phyloP scores from a whole-genome alignment of 2,797 vertebrate species.

The Alexandromys oeconomus region DNA sequence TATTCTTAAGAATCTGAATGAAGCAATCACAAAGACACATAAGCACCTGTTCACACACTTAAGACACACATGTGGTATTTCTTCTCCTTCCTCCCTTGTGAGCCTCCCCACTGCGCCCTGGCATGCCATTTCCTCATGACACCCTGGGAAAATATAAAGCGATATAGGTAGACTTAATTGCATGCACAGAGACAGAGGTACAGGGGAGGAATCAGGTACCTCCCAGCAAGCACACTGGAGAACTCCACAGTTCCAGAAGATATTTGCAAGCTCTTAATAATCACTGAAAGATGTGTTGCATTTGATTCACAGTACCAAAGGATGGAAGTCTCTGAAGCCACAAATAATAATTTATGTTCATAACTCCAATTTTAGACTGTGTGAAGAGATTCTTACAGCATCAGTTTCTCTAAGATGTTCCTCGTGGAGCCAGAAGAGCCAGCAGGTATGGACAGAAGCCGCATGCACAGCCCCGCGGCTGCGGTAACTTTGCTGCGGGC shows the following conservation, averaged over 20 bases:
- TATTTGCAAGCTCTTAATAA: slow-evolving; percentile 24
- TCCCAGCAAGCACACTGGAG: neutral
- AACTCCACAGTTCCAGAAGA: slow-evolving; percentile 37
- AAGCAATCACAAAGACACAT: neutral
- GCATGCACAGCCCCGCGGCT: neutral
- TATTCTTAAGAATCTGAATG: neutral
- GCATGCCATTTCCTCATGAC: neutral
- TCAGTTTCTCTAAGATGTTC: neutral
- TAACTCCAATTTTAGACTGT: neutral
- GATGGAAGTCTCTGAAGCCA: neutral
- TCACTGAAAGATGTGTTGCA: neutral
- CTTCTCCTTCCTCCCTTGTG: neutral
- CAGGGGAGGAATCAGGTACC: neutral
- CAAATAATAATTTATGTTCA: neutral
- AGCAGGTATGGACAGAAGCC: neutral
- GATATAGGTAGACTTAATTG: neutral
- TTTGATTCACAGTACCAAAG: slow-evolving; percentile 19
- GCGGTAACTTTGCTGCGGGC: neutral
- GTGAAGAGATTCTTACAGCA: neutral
- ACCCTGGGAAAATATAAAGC: slow-evolving; percentile 30
- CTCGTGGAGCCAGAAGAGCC: neutral
- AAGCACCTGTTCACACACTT: neutral
- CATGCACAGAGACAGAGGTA: neutral
- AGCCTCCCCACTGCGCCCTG: neutral
- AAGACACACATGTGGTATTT: neutral